Conservation (phyloP, 2,888 invertebrate genomes). For the Cephus nigrinus region DNA sequence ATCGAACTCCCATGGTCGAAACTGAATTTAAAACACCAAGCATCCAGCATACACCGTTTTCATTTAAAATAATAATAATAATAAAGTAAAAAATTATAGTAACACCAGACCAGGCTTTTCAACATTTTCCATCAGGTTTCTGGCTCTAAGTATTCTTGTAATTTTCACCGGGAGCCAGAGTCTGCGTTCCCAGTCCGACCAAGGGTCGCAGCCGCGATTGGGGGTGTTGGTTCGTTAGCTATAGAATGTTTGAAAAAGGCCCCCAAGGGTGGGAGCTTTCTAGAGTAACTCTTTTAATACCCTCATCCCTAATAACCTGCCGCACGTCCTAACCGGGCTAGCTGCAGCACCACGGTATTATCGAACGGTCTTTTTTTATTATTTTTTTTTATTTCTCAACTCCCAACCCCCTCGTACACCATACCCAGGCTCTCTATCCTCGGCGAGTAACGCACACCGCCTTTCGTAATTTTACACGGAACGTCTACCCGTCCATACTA, state of each 20-base stretch:
- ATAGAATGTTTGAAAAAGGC: background rate
- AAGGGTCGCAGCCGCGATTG: background rate
- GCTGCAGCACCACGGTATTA: constrained; percentile 16
- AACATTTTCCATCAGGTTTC: background rate
- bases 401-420: background rate
- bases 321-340: background rate
- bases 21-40: background rate
- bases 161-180: background rate
- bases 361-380: constrained; percentile 15
- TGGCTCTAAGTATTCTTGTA: background rate
- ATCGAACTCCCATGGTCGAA: background rate
- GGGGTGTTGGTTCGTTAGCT: background rate
- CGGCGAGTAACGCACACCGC: background rate
- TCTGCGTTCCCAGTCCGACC: background rate
- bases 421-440: no score
- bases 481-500: background rate
- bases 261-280: constrained; percentile 34
- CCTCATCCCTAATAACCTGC: constrained; percentile 17
- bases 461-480: background rate
- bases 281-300: constrained; percentile 27
- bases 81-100: background rate
- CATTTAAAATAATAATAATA: background rate
- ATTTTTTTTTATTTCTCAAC: background rate
- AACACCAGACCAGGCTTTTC: background rate
- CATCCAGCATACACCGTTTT: background rate